Evolutionary conservation across 30 jellyfish, hydroid and myxozoan species (phyloP).

Genomic region (Aurelia sp.): DNA sequence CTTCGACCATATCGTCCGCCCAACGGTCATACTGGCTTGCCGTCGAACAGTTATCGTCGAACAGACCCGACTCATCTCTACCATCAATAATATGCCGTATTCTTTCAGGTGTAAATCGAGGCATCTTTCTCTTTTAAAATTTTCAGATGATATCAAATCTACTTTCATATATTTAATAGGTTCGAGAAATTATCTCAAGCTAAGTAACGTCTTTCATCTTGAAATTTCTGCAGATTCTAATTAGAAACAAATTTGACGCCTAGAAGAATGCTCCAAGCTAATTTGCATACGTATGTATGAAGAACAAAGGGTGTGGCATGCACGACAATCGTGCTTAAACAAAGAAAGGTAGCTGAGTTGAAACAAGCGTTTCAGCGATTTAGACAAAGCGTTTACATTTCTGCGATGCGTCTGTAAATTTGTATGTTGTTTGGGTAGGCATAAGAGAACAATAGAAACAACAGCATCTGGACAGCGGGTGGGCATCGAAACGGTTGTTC

Average conservation of each 20-base stretch:
- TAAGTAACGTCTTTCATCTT: not conserved
- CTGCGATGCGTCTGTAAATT: constrained; percentile 2
- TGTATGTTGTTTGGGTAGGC: not conserved
- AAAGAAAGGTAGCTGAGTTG: not conserved
- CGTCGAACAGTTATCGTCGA: constrained; percentile 80
- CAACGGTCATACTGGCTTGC: constrained; percentile 82
- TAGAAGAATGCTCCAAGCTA: too few species aligned
- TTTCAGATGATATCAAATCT: too few species aligned
- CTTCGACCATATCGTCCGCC: constrained; percentile 91
- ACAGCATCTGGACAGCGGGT: constrained; percentile 6
- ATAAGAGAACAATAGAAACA: constrained; percentile 1
- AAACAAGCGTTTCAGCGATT: not conserved
- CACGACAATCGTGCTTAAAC: not conserved
- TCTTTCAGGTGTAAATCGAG: constrained; percentile 79
- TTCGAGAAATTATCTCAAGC: not conserved
- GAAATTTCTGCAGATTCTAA: not conserved
- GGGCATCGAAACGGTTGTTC: not conserved
- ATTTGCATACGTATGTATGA: too few species aligned
- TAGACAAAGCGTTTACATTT: not conserved
- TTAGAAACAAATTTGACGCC: too few species aligned
- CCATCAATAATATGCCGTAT: constrained; percentile 88
- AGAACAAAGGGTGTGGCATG: constrained; percentile 5
- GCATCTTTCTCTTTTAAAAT: constrained; percentile 25
- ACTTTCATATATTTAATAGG: too few species aligned
- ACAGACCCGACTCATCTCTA: constrained; percentile 68